phyloP scores from a whole-genome alignment of 2,113 vertebrate species.

The Callipepla californica region DNA sequence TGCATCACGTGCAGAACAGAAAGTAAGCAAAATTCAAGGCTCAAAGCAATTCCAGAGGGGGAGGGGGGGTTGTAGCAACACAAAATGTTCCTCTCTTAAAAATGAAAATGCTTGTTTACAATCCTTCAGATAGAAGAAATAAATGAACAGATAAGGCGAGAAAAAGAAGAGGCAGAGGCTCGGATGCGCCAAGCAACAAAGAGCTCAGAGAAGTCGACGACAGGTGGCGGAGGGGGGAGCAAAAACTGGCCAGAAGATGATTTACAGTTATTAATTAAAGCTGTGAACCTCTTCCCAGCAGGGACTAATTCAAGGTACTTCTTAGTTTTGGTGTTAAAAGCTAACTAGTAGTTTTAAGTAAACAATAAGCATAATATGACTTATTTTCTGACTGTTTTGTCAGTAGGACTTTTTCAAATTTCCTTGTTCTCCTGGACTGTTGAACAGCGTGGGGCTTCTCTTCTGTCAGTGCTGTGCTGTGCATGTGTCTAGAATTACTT shows the following conservation, averaged over 20 bases:
- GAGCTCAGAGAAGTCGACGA: conserved; percentile 86
- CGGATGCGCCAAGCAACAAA: conserved; percentile 89
- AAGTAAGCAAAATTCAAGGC: not conserved
- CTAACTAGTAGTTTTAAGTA: not conserved
- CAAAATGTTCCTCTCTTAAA: not conserved
- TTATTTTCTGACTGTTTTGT: not conserved
- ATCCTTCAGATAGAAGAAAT: conserved; percentile 90
- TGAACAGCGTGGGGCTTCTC: not conserved
- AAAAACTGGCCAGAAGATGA: conserved; percentile 97
- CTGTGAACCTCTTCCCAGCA: conserved; percentile 97
- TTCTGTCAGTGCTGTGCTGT: not conserved
- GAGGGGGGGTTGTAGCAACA: not conserved
- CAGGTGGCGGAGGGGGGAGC: conserved; percentile 82
- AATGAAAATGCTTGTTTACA: conserved; percentile 6
- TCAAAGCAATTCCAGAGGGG: not conserved
- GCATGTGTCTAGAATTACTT: not conserved
- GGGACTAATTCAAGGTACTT: conserved; percentile 95
- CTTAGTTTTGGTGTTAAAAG: not conserved
- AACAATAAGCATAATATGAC: not conserved
- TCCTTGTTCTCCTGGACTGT: not conserved
- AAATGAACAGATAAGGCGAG: conserved; percentile 90
- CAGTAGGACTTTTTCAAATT: not conserved
- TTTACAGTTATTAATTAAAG: conserved; percentile 96
- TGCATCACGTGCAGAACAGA: not conserved
- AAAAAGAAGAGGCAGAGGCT: conserved; percentile 91